phyloP scores from a whole-genome alignment of 1,140 invertebrate species.

The Melitaea cinxia region DNA sequence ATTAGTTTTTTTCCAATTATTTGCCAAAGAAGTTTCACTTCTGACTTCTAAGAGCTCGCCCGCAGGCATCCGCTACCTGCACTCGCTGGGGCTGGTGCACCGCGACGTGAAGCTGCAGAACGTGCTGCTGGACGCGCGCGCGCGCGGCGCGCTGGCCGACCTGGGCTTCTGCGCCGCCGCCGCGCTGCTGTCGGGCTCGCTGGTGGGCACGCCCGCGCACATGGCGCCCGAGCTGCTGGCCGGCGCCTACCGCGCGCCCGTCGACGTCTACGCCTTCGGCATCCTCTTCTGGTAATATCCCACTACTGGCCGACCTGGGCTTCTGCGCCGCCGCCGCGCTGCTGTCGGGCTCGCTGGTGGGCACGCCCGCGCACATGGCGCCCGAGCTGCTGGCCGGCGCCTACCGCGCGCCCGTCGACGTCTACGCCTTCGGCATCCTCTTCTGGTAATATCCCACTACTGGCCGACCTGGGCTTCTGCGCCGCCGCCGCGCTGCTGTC shows the following conservation, averaged over 20 bases:
- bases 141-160: slow-evolving; percentile 93
- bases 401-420: no score
- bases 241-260: slow-evolving; percentile 91
- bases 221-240: slow-evolving; percentile 95
- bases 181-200: slow-evolving; percentile 94
- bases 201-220: slow-evolving; percentile 94
- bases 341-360: no score
- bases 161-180: slow-evolving; percentile 96
- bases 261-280: slow-evolving; percentile 96
- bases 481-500: no score
- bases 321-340: slow-evolving; percentile 81
- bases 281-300: slow-evolving; percentile 93
- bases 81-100: slow-evolving; percentile 93
- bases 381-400: neutral
- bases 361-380: neutral
- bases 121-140: slow-evolving; percentile 89
- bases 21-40: no score
- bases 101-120: slow-evolving; percentile 96
- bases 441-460: no score
- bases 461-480: no score
- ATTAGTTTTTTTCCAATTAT: neutral
- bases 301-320: slow-evolving; percentile 86
- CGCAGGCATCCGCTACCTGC: slow-evolving; percentile 90
- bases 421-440: no score
- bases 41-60: no score